Evolutionary conservation across 2,888 invertebrate genomes (phyloP).

Genomic region (Acanthosepion esculentum): DNA sequence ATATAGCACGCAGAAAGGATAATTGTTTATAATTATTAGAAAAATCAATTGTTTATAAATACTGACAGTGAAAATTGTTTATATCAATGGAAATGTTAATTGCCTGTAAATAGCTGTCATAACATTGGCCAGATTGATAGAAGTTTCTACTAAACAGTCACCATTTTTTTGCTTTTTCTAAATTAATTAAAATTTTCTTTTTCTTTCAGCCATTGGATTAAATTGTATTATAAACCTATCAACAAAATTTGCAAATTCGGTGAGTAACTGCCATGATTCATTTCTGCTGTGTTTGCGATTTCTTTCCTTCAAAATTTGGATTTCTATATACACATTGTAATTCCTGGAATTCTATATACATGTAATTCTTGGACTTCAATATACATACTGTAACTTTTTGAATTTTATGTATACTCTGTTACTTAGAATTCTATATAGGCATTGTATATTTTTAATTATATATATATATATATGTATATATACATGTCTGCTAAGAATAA

Average conservation of each 20-base stretch:
- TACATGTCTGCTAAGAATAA: too few species aligned
- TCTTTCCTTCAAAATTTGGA: background rate
- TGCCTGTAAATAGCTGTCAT: too few species aligned
- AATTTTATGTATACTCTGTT: background rate
- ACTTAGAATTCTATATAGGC: background rate
- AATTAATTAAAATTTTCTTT: conserved; percentile 42
- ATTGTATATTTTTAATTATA: background rate
- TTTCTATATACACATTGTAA: background rate
- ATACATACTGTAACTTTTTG: background rate
- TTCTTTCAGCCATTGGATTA: conserved; percentile 87
- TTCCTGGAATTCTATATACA: background rate
- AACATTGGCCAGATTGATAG: too few species aligned
- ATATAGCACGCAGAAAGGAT: too few species aligned
- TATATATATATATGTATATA: too few species aligned
- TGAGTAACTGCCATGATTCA: conserved; percentile 73
- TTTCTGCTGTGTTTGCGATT: background rate
- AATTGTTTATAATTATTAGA: too few species aligned
- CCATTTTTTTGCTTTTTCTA: background rate
- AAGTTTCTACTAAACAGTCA: background rate
- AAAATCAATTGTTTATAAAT: too few species aligned
- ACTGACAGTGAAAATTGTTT: too few species aligned
- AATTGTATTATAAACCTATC: conserved; percentile 87
- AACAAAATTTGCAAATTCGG: conserved; percentile 89
- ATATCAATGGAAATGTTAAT: too few species aligned
- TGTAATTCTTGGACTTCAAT: background rate